phyloP scores from a whole-genome alignment of 2,888 invertebrate species.

The Capitulum mitella region DNA sequence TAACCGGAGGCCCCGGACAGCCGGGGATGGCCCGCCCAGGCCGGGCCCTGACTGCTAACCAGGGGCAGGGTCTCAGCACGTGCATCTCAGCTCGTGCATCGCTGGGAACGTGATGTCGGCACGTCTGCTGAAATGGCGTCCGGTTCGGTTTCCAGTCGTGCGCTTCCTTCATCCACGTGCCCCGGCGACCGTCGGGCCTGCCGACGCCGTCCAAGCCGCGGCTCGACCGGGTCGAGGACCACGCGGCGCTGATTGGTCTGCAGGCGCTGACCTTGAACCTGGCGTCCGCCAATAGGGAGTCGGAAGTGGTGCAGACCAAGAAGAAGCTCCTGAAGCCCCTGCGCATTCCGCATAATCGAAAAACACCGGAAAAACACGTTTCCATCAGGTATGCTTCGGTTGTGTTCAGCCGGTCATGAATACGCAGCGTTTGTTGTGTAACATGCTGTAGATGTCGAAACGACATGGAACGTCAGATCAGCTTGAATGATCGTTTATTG shows the following conservation, averaged over 20 bases:
- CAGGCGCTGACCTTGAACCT: constrained; percentile 14
- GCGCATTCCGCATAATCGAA: background rate
- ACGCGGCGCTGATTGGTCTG: constrained; percentile 12
- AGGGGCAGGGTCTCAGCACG: no score
- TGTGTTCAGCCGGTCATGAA: no score
- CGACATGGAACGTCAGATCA: no score
- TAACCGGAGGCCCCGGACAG: no score
- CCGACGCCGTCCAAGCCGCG: background rate
- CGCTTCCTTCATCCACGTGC: background rate
- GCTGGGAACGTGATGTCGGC: no score
- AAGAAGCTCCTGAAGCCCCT: background rate
- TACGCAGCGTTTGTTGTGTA: no score
- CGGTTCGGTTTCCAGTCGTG: background rate
- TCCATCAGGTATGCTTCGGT: background rate
- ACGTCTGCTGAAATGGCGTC: no score
- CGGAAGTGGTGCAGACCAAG: background rate
- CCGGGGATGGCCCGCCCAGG: background rate
- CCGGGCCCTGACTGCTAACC: background rate
- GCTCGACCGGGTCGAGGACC: background rate
- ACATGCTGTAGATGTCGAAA: no score
- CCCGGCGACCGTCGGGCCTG: no score
- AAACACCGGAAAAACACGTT: background rate
- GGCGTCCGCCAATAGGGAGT: background rate
- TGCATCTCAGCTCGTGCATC: no score
- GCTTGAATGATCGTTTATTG: no score